Evolutionary conservation across 1,140 invertebrate species (phyloP).

Genomic region (Drosophila cardini): DNA sequence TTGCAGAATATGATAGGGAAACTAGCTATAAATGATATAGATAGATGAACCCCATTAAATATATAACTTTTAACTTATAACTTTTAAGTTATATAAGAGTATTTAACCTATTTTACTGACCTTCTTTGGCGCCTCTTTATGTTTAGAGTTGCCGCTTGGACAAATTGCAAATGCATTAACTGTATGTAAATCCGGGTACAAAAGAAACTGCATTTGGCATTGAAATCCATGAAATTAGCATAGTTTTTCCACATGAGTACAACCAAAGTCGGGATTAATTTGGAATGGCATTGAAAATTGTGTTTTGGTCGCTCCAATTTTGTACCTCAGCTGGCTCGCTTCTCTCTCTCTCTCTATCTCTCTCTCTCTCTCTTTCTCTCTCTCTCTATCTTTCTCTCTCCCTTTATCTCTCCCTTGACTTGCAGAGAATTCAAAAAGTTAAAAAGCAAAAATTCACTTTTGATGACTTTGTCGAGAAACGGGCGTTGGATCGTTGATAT

Average conservation of each 20-base stretch:
- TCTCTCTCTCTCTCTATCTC: neutral
- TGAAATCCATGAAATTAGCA: constrained; percentile 67
- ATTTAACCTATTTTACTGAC: constrained; percentile 7
- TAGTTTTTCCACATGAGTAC: constrained; percentile 75
- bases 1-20: too few relatives aligned
- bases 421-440: constrained; percentile 75
- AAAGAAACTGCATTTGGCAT: constrained; percentile 39
- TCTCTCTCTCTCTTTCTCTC: constrained; percentile 11
- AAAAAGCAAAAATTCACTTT: constrained; percentile 84
- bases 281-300: constrained; percentile 23
- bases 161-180: constrained; percentile 55
- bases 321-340: neutral
- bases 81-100: constrained; percentile 6
- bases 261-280: constrained; percentile 78
- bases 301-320: constrained; percentile 19
- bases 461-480: constrained; percentile 75
- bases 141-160: constrained; percentile 29
- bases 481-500: constrained; percentile 44
- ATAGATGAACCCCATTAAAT: neutral
- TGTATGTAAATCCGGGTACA: constrained; percentile 72
- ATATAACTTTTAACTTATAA: neutral
- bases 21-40: too few relatives aligned
- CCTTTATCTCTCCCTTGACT: neutral
- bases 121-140: constrained; percentile 26
- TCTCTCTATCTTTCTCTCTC: neutral